phyloP scores from a whole-genome alignment of 2,113 vertebrate species.

The Chaenogobius annularis region DNA sequence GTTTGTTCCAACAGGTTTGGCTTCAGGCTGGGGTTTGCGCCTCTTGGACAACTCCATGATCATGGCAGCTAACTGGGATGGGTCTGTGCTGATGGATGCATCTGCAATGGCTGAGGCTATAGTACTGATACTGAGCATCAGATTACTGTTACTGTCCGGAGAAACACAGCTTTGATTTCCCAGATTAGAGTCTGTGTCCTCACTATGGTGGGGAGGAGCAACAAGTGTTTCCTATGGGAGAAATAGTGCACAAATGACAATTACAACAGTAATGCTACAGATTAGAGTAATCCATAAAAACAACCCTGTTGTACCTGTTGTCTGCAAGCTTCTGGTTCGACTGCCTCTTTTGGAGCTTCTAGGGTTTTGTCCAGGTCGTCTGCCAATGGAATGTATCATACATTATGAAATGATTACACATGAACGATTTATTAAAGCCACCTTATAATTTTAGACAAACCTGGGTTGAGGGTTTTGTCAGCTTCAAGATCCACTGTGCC shows the following conservation, averaged over 20 bases:
- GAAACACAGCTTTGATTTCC: slow-evolving; percentile 37
- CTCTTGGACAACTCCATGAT: slow-evolving; percentile 87
- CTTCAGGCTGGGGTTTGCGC: slow-evolving; percentile 28
- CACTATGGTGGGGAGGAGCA: slow-evolving; percentile 16
- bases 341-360: slow-evolving; percentile 55
- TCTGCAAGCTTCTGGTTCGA: slow-evolving; percentile 38
- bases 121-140: slow-evolving; percentile 88
- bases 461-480: slow-evolving; percentile 77
- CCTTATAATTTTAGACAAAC: slow-evolving; percentile 52
- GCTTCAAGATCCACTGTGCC: slow-evolving; percentile 60
- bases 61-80: slow-evolving; percentile 91
- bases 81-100: slow-evolving; percentile 86
- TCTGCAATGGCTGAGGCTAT: slow-evolving; percentile 92
- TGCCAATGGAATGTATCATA: slow-evolving; percentile 42
- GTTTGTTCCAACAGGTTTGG: not conserved
- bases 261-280: not conserved
- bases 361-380: slow-evolving; percentile 76
- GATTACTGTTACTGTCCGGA: slow-evolving; percentile 53
- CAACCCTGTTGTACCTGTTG: slow-evolving; percentile 33
- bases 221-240: slow-evolving; percentile 22
- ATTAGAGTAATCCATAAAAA: not conserved
- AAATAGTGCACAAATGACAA: not conserved
- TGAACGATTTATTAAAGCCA: not conserved
- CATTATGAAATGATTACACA: not conserved
- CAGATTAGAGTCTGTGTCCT: slow-evolving; percentile 28